Percentiles rank a stretch among this genome's conserved stretches.
Conservation (phyloP, 2,888 invertebrate species). For the Leptopterna dolabrata region DNA sequence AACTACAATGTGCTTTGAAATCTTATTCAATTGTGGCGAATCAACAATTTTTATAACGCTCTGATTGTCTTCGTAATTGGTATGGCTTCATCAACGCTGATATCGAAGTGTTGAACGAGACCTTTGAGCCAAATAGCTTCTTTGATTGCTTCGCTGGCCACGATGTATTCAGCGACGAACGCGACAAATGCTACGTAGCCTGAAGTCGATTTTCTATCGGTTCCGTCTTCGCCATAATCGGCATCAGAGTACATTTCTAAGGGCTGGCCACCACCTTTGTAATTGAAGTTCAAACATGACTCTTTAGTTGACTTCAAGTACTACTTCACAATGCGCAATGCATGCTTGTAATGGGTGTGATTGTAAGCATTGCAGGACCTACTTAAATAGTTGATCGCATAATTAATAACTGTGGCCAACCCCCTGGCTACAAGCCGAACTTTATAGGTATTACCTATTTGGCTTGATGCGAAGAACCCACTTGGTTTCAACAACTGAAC, state of each 20-base stretch:
- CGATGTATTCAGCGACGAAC: conserved; percentile 64
- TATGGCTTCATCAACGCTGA: conserved; percentile 51
- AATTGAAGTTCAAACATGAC: neutral
- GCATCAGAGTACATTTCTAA: conserved; percentile 59
- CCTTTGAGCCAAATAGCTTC: conserved; percentile 62
- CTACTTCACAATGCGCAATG: conserved; percentile 45
- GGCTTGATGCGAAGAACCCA: conserved; percentile 53
- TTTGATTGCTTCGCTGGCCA: conserved; percentile 62
- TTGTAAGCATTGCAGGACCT: conserved; percentile 12
- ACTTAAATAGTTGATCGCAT: conserved; percentile 30
- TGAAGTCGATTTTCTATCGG: conserved; percentile 62
- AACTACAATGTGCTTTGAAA: conserved; percentile 63
- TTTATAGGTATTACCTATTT: too few species aligned
- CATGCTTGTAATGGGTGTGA: conserved; percentile 21
- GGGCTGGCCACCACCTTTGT: neutral
- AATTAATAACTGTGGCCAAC: conserved; percentile 23
- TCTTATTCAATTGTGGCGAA: conserved; percentile 62
- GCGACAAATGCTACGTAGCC: conserved; percentile 61
- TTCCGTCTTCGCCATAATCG: conserved; percentile 60
- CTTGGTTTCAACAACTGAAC: neutral
- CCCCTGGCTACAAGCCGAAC: conserved; percentile 32
- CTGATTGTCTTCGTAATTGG: conserved; percentile 61
- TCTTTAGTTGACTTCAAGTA: conserved; percentile 49
- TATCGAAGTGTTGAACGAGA: conserved; percentile 60
- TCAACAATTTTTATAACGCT: conserved; percentile 61